Base-by-base conservation (phyloP, 2,888 invertebrate species). In the Micoletzkya japonica region DNA sequence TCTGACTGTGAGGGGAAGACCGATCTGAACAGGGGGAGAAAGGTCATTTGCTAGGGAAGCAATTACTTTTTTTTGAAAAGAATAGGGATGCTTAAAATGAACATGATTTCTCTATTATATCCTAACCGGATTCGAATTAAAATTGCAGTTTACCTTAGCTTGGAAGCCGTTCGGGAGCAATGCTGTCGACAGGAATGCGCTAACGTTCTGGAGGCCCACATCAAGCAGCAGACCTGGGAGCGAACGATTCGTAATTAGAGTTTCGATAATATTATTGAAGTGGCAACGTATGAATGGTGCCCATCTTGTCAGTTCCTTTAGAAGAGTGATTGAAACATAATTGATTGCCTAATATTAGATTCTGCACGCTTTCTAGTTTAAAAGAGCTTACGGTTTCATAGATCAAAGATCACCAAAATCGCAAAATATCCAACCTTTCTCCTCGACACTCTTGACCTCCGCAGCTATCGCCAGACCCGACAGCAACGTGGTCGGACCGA, bases 191-290 rank as follows among this genome's bases (percentile, higher is more conserved):
- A 83, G 73, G 70, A 85, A 84, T 32, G 81, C 82, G 4, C 72
- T 76, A 10, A 77, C 72, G 32, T 73, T 74, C 56, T 73, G 73
- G n/a, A 81, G 59, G 49, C 83, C 83, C 44, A 83, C 64, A 70
- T 84, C 81, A 26, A 84, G 64, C 60, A 83, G 74, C 20, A 78
- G 81, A 36, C 83, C 80, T 79, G 30, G n/a, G n/a, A n/a, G n/a
- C n/a, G n/a, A n/a, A n/a, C n/a, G n/a, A n/a, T n/a, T n/a, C n/a
- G n/a, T n/a, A n/a, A n/a, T n/a, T n/a, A n/a, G n/a, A n/a, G n/a
- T n/a, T n/a, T n/a, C n/a, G n/a, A n/a, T n/a, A n/a, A n/a, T n/a
- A n/a, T n/a, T n/a, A n/a, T n/a, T n/a, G n/a, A n/a, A n/a, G n/a
- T n/a, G n/a, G n/a, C n/a, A n/a, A n/a, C n/a, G n/a, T n/a, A n/a